These are phyloP conservation scores for Ochotona curzoniae DNA, from an alignment of 2,113 vertebrate genomes.

Conservation along the genomic window DNA sequence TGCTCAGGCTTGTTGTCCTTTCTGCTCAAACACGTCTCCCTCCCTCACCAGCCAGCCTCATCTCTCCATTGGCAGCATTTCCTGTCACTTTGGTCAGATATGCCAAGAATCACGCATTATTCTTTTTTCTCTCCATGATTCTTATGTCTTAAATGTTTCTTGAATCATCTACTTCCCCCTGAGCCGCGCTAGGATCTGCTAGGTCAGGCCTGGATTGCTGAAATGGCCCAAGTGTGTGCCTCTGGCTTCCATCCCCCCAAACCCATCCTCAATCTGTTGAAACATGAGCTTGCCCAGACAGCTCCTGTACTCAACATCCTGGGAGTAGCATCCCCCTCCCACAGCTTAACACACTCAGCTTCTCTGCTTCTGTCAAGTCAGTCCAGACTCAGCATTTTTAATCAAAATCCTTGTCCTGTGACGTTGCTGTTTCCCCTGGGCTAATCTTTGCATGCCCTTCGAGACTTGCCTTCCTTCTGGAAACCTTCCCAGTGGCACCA, in stretches of 20 bases:
- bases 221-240: background rate
- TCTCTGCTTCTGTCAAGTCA: background rate
- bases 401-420: background rate
- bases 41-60: background rate
- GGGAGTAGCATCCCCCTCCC: background rate
- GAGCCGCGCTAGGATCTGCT: background rate
- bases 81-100: constrained; percentile 14
- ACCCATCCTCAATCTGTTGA: too few species aligned
- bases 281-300: too few species aligned
- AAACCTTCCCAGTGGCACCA: background rate
- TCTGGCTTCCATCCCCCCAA: background rate
- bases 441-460: background rate
- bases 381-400: background rate
- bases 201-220: background rate
- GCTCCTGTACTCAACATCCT: background rate
- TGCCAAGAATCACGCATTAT: background rate
- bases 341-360: background rate
- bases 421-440: background rate
- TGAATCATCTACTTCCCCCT: background rate
- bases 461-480: background rate
- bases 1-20: background rate
- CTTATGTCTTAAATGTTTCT: background rate
- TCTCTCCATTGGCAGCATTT: background rate
- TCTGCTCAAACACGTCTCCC: background rate
- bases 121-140: background rate